These are phyloP conservation scores for Tenodera sinensis DNA, from an alignment of 2,888 invertebrate genomes.

Conservation along the genomic window DNA sequence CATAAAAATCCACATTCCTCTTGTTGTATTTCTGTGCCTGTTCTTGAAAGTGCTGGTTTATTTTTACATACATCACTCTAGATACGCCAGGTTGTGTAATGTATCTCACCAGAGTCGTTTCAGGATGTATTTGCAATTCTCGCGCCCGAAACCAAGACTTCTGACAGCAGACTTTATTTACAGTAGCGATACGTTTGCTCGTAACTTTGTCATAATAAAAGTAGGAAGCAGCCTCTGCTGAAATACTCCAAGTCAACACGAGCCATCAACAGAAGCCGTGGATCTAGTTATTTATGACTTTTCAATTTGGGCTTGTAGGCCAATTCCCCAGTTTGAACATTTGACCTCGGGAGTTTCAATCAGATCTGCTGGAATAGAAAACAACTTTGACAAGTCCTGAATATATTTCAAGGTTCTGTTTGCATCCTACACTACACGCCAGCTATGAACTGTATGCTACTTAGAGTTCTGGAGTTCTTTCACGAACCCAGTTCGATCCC, in stretches of 20 bases:
- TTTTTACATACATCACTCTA: too few relatives aligned
- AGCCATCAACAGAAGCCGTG: background rate
- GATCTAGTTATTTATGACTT: background rate
- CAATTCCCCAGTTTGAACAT: background rate
- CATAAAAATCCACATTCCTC: too few relatives aligned
- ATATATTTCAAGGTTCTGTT: background rate
- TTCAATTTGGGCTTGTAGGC: background rate
- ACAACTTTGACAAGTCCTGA: background rate
- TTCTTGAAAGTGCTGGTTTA: too few relatives aligned
- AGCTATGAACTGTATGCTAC: too few relatives aligned
- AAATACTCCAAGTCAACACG: background rate
- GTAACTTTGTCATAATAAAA: background rate
- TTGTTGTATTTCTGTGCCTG: too few relatives aligned
- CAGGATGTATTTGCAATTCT: background rate
- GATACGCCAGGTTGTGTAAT: too few relatives aligned
- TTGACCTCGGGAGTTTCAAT: background rate
- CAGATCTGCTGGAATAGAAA: background rate
- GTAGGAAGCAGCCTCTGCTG: background rate
- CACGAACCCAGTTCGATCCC: too few relatives aligned
- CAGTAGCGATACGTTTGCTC: background rate
- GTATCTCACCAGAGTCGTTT: too few relatives aligned
- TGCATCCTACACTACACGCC: background rate
- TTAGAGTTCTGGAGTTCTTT: too few relatives aligned
- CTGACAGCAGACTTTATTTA: background rate
- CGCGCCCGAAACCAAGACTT: background rate